Evolutionary conservation across 2,797 vertebrate species (phyloP).

Genomic region (Peromyscus eremicus): DNA sequence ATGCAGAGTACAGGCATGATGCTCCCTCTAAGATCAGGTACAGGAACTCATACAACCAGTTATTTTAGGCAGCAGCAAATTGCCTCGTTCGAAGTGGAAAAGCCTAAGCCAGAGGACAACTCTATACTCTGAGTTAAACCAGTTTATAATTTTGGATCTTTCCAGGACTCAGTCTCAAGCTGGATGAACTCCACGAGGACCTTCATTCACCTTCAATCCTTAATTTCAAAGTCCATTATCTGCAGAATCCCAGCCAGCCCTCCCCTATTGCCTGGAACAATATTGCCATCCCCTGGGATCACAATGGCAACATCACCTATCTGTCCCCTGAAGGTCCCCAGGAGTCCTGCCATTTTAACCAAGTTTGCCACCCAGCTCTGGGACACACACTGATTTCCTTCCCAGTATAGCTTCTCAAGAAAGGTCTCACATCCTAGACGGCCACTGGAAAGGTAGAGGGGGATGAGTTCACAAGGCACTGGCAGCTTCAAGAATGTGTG

Average conservation of each 20-base stretch:
- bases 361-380: neutral
- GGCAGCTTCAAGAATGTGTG: neutral
- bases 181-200: neutral
- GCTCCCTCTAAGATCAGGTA: neutral
- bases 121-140: neutral
- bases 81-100: neutral
- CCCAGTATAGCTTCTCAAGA: neutral
- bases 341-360: neutral
- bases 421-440: neutral
- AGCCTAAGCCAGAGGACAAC: neutral
- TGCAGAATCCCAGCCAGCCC: neutral
- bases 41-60: neutral
- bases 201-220: neutral
- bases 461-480: no score
- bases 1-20: neutral
- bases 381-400: neutral
- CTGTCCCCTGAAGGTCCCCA: neutral
- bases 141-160: slow-evolving; percentile 11
- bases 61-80: slow-evolving; percentile 1
- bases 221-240: neutral
- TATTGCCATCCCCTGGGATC: neutral
- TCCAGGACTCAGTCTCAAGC: neutral
- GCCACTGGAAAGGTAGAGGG: no score
- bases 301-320: neutral
- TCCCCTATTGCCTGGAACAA: neutral